Evolutionary conservation across 2,888 invertebrate species (phyloP).

Genomic region (Therioaphis trifolii): DNA sequence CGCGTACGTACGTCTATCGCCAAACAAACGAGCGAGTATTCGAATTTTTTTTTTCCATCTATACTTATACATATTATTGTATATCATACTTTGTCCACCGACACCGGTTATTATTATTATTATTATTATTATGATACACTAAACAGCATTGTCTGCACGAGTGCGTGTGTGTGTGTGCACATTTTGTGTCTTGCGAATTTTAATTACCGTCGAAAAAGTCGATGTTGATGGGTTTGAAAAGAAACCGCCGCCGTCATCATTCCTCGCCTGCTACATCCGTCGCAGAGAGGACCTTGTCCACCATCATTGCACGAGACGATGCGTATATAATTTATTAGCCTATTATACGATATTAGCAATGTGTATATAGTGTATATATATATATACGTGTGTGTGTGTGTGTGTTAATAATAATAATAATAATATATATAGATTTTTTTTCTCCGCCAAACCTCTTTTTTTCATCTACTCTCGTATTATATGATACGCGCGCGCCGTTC

Average conservation of each 20-base stretch:
- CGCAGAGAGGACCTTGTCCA: slow-evolving; percentile 28
- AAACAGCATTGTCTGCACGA: slow-evolving; percentile 19
- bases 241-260: slow-evolving; percentile 45
- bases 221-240: slow-evolving; percentile 27
- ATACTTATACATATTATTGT: not conserved
- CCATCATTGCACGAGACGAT: slow-evolving; percentile 1
- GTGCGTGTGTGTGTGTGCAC: too few relatives aligned
- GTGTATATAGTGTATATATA: slow-evolving; percentile 50
- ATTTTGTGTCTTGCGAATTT: slow-evolving; percentile 24
- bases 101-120: slow-evolving; percentile 28
- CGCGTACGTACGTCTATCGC: not conserved
- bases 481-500: slow-evolving; percentile 22
- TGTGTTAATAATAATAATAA: slow-evolving; percentile 25
- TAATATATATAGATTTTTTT: too few relatives aligned
- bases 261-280: not conserved
- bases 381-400: not conserved
- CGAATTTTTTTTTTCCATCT: not conserved
- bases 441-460: not conserved
- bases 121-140: not conserved
- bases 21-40: too few relatives aligned
- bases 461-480: not conserved
- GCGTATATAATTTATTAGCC: slow-evolving; percentile 48
- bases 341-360: slow-evolving; percentile 56
- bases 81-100: not conserved
- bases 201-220: slow-evolving; percentile 44